A percentile compares a stretch with the other conserved stretches of the same genome.
Conservation (phyloP, 2,113 vertebrate species). For the Columba livia region DNA sequence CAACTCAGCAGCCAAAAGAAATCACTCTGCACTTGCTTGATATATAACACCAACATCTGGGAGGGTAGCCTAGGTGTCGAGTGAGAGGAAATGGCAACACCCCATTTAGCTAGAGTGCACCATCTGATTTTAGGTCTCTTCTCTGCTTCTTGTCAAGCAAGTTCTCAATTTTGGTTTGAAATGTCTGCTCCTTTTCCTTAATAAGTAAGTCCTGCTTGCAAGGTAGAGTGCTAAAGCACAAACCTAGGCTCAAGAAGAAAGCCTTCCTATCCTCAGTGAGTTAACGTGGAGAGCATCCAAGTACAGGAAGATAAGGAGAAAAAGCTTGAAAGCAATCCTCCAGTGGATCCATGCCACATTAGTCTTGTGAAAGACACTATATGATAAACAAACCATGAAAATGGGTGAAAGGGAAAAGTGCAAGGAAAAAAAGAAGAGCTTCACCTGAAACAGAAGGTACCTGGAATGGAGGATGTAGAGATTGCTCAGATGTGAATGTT, state of each 20-base stretch:
- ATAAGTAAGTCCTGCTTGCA: not conserved
- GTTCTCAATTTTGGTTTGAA: not conserved
- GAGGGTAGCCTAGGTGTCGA: not conserved
- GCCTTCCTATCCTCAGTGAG: not conserved
- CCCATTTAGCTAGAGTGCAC: slow-evolving; percentile 9
- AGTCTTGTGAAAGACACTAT: not conserved
- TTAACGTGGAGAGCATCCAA: not conserved
- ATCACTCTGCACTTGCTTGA: slow-evolving; percentile 31
- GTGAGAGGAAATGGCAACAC: slow-evolving; percentile 36
- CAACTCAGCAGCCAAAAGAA: slow-evolving; percentile 17
- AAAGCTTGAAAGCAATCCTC: not conserved
- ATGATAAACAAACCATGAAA: not conserved
- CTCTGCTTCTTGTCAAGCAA: slow-evolving; percentile 29
- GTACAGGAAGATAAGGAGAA: not conserved
- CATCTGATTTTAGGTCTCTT: not conserved
- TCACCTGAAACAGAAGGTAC: not conserved
- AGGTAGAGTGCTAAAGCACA: not conserved
- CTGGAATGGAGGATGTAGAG: not conserved
- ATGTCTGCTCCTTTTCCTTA: not conserved
- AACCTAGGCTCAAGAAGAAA: not conserved
- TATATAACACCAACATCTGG: slow-evolving; percentile 3
- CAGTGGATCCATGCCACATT: not conserved
- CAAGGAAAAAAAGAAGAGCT: not conserved
- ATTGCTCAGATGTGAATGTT: not conserved
- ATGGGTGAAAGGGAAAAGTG: not conserved